These are phyloP conservation scores for Epinephelus awoara DNA, from an alignment of 2,797 vertebrate genomes.

Conservation along the genomic window DNA sequence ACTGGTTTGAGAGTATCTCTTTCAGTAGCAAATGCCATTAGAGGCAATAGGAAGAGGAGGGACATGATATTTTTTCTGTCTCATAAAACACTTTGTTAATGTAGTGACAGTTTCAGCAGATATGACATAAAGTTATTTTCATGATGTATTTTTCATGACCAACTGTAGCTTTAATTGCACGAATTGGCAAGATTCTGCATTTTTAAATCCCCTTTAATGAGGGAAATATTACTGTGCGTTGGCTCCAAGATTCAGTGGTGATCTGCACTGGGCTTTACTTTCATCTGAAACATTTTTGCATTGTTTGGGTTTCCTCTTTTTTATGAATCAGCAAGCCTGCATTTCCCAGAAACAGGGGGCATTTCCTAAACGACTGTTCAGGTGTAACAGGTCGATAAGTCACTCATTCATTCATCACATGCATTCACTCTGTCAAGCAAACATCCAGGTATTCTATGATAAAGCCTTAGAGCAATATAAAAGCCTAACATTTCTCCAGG, in stretches of 20 bases:
- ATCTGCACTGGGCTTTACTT: too few species aligned
- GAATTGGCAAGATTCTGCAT: too few species aligned
- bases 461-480: constrained; percentile 59
- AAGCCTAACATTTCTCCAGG: constrained; percentile 16
- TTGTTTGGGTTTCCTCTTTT: not conserved
- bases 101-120: too few species aligned
- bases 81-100: too few species aligned
- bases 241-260: not conserved
- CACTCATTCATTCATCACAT: constrained; percentile 39
- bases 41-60: too few species aligned
- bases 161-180: too few species aligned
- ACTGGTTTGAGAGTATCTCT: too few species aligned
- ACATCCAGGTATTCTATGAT: constrained; percentile 78
- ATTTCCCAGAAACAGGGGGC: constrained; percentile 28
- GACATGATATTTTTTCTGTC: too few species aligned
- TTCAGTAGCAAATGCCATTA: too few species aligned
- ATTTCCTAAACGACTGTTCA: constrained; percentile 38
- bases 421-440: constrained; percentile 52
- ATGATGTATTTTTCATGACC: too few species aligned
- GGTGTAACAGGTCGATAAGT: constrained; percentile 19
- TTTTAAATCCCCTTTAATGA: too few species aligned
- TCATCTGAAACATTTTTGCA: not conserved
- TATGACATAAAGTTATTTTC: too few species aligned
- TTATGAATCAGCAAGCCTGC: constrained; percentile 4
- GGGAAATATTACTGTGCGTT: not conserved